Percentiles rank a stretch among this genome's conserved stretches.
Evolutionary conservation across 2,888 invertebrate species (phyloP).

Genomic region (Schrankia costaestrigalis): DNA sequence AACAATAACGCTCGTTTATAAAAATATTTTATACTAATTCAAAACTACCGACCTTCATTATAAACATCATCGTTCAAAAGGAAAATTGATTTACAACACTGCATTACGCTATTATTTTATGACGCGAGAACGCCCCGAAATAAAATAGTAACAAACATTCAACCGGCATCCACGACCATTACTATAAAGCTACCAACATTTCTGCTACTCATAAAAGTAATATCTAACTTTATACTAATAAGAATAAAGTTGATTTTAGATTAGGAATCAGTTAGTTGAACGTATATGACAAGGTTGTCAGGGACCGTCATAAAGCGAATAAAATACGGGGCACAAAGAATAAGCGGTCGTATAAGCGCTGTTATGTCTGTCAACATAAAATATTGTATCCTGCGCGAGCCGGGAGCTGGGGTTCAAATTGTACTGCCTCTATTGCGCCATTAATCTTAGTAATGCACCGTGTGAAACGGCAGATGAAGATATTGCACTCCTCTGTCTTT

Average conservation of each 20-base stretch:
- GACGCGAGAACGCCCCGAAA: conserved; percentile 78
- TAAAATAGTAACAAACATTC: conserved; percentile 80
- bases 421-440: conserved; percentile 70
- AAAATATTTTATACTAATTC: conserved; percentile 59
- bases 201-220: conserved; percentile 13
- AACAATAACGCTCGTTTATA: conserved; percentile 54
- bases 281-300: conserved; percentile 38
- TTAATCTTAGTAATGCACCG: conserved; percentile 72
- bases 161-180: conserved; percentile 79
- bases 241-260: conserved; percentile 39
- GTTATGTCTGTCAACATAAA: conserved; percentile 80
- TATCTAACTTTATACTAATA: conserved; percentile 18
- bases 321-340: conserved; percentile 81
- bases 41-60: conserved; percentile 71
- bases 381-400: conserved; percentile 76
- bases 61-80: conserved; percentile 74
- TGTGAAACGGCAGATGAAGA: conserved; percentile 69
- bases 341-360: conserved; percentile 79
- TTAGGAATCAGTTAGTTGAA: conserved; percentile 11
- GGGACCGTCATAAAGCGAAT: conserved; percentile 78
- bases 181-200: conserved; percentile 47
- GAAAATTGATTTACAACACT: conserved; percentile 76
- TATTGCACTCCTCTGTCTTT: conserved; percentile 52
- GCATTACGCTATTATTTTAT: conserved; percentile 79
- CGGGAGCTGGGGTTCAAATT: conserved; percentile 70